Evolutionary conservation across 2,888 invertebrate species (phyloP), one percentile per base, ranked within the genome.

Genomic region (Trichacis sp.): DNA sequence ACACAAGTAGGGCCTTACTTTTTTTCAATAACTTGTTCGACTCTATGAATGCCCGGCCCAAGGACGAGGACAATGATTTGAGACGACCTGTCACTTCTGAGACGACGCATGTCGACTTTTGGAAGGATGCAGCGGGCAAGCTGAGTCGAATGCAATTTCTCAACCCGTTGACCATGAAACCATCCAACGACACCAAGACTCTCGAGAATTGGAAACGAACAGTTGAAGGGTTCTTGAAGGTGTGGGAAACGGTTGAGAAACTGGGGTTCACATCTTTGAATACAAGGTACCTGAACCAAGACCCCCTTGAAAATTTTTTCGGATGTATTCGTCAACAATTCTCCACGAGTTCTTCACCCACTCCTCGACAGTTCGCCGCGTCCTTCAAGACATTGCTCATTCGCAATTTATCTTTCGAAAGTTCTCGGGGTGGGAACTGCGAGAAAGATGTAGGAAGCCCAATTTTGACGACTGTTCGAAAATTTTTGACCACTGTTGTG

Each of bases 21-120:
- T 58, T 59, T 19, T 52, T 52, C 9, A 59, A 52, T 15, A 24
- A 59, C 3, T 15, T 52, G 8, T 52, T 59, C 14, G 52, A 52
- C 19, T 59, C 52, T 0, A 38, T 47, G 0, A 59, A 52, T 12
- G 38, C 47, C 1, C 8, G 11, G 15, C 18, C 4, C 2, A 1
- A 15, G 6, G 29, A 51, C n/a, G 38, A 55, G 4, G 2, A 29
- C 2, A 9, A 17, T 4, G 5, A n/a, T 3, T 20, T 55, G 1
- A n/a, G 55, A n/a, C 14, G 43, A 24, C 47, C 47, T 24, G 47
- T 55, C 19, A 55, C 55, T n/a, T n/a, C 9, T 1, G 8, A 14
- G 6, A 40, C 51, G 12, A 1, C 14, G 12, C 51, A 51, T 24
- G 24, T 40, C 15, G 15, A 40, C 11, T 51, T 51, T 40, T 40